Conservation (phyloP, 2,113 vertebrate species). For the Siniperca knerii region DNA sequence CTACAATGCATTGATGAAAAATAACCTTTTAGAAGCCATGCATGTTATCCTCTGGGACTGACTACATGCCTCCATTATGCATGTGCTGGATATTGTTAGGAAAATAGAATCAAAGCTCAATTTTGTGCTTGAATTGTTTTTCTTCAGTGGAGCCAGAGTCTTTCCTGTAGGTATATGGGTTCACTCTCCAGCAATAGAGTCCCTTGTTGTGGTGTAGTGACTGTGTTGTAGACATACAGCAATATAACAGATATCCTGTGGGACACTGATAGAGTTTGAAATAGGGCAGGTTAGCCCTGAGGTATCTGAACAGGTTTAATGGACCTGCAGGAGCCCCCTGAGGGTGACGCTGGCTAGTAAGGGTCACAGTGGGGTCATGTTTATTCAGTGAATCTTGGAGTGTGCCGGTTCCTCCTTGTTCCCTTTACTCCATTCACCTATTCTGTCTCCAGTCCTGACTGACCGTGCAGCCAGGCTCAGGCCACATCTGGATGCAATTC, state of each 20-base stretch:
- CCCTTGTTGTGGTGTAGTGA: conserved; percentile 55
- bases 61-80: conserved; percentile 48
- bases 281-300: conserved; percentile 70
- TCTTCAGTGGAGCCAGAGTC: conserved; percentile 50
- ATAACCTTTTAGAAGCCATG: conserved; percentile 62
- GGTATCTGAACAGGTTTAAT: conserved; percentile 77
- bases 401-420: conserved; percentile 71
- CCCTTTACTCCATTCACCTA: conserved; percentile 33
- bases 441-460: conserved; percentile 42
- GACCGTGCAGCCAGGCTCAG: conserved; percentile 54
- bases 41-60: conserved; percentile 59
- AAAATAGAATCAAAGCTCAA: conserved; percentile 64
- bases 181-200: conserved; percentile 41
- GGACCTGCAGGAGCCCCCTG: conserved; percentile 69
- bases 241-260: conserved; percentile 54
- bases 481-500: conserved; percentile 79
- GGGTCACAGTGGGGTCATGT: conserved; percentile 80
- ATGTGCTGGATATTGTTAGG: conserved; percentile 71
- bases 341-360: conserved; percentile 46
- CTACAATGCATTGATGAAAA: conserved; percentile 53
- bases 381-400: conserved; percentile 77
- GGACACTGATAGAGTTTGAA: conserved; percentile 82
- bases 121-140: conserved; percentile 75
- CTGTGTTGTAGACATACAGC: conserved; percentile 30
- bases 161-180: conserved; percentile 56